Percentiles rank a stretch among this genome's conserved stretches.
Evolutionary conservation across 2,113 vertebrate species (phyloP).

Genomic region (Xenus cinereus): DNA sequence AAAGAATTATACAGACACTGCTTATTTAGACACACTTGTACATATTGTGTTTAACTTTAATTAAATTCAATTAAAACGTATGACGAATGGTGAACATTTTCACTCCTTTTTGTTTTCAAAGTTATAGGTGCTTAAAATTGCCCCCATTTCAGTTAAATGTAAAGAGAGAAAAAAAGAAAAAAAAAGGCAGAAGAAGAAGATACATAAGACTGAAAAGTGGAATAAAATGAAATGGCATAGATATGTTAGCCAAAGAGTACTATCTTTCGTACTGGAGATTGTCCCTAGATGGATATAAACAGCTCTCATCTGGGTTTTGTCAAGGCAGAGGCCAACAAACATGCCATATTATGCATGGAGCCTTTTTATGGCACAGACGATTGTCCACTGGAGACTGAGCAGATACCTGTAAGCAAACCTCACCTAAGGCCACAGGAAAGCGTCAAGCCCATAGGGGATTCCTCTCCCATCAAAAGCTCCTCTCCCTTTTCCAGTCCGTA

Average conservation of each 20-base stretch:
- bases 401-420: conserved; percentile 41
- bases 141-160: neutral
- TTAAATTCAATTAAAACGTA: conserved; percentile 34
- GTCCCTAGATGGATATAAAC: conserved; percentile 62
- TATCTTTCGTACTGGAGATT: neutral
- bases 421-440: conserved; percentile 43
- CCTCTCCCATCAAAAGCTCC: neutral
- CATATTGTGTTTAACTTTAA: conserved; percentile 5
- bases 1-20: neutral
- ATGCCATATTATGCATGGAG: conserved; percentile 2
- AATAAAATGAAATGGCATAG: conserved; percentile 49
- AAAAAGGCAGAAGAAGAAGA: neutral
- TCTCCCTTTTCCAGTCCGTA: neutral
- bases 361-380: conserved; percentile 47
- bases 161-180: neutral
- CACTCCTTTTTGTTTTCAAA: neutral
- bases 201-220: conserved; percentile 9
- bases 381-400: conserved; percentile 15
- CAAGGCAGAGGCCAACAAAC: conserved; percentile 35
- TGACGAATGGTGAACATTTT: conserved; percentile 22
- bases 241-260: conserved; percentile 19
- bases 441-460: neutral
- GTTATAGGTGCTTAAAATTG: neutral
- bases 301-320: neutral
- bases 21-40: neutral